Evolutionary conservation across 2,113 vertebrate genomes (phyloP), one percentile per base, ranked within the genome.

Genomic region (Hepsetus odoe): DNA sequence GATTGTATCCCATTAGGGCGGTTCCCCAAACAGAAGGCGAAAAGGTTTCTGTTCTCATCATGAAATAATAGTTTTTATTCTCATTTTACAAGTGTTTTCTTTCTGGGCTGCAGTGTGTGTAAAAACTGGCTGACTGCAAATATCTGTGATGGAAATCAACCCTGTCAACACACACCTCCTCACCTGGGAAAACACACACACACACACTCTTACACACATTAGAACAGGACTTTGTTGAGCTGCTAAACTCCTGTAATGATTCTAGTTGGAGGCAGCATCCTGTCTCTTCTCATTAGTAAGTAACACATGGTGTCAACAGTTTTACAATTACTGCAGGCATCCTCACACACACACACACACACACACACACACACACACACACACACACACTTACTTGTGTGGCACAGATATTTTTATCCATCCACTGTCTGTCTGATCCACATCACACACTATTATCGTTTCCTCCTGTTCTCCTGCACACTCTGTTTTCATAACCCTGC

Each of bases 221-320:
- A 67, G 62, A 13, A 14, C 42, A 58, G 73, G 59, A 62, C 30
- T 35, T 62, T 20, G 30, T 16, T 2, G 30, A 62, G 59, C 30
- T 62, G 59, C 30, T 62, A 65, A 51, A 75, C 42, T 51, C 14
- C n/a, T 24, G 58, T 49, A 51, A 75, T 51, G 59, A 75, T 56
- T 64, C 42, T 26, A 75, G 73, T 65, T 46, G 49, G 42, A 77
- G 65, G 53, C 65, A 24, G 55, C 40, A 59, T 44, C 65, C 65
- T 77, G 75, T 69, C 75, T 77, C 53, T 33, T 59, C 65, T 46
- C 66, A 70, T 77, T 77, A 69, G 38, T 24, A 32, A 30, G 66
- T 33, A 58, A 61, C 66, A 77, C 40, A 61, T 61, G 75, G 75
- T 51, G 66, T 77, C 64, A 69, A 77, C 64, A 76, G 64, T 68